Evolutionary conservation across 2,888 invertebrate species (phyloP), one percentile per base, ranked within the genome.

Genomic region (Mimumesa dahlbomi): DNA sequence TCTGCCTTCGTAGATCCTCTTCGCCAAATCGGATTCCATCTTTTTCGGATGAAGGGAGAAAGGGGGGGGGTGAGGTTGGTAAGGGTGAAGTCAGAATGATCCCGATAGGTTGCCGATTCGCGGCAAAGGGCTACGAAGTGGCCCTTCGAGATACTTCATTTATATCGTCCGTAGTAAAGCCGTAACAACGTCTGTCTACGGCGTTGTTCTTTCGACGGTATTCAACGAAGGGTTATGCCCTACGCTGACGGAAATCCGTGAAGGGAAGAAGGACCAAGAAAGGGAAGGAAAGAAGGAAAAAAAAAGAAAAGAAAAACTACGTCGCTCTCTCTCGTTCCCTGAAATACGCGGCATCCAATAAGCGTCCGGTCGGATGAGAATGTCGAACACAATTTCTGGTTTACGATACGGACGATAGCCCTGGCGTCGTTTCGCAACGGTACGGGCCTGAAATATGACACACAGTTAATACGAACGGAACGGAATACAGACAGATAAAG

Each of bases 81-180:
- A n/a, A n/a, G n/a, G n/a, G n/a, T n/a, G n/a, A n/a, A n/a, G n/a
- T n/a, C n/a, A n/a, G n/a, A n/a, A n/a, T n/a, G n/a, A n/a, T n/a
- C n/a, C 1, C 9, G 29, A 2, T 9, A 9, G 6, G 29, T 2
- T 6, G 7, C 6, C 6, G 29, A 29, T 29, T 29, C 29, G 29
- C 29, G n/a, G 14, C 7, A 38, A 38, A 38, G 38, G 38, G 38
- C 38, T n/a, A 13, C 5, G n/a, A 14, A 7, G 2, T 2, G 29
- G 29, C 29, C 29, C 9, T 29, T 25, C 22, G 7, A 5, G 9
- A 5, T 13, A 7, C 21, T 43, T 64, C 52, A 52, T 68, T 68
- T 57, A 50, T 46, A 38, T 48, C 34, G 11, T 22, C 21, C 49
- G 31, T n/a, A n/a, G n/a, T 61, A 61, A 66, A 62, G 22, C 62